Percentiles rank a stretch among this genome's conserved stretches.
These are phyloP conservation scores for Choristoneura rosaceana DNA, from an alignment of 2,888 invertebrate species.

Conservation along the genomic window DNA sequence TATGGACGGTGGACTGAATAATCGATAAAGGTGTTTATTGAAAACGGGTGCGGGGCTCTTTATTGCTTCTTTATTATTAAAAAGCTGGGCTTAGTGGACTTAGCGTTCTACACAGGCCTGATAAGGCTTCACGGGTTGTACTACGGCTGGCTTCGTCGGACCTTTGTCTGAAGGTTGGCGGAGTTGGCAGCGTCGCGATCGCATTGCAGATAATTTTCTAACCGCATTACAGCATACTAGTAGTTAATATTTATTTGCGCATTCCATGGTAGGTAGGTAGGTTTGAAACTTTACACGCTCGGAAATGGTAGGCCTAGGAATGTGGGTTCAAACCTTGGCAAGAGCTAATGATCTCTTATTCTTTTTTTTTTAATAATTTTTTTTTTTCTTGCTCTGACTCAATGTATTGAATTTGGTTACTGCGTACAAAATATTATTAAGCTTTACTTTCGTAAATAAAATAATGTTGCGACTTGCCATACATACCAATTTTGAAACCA, in stretches of 20 bases:
- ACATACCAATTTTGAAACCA: too few species aligned
- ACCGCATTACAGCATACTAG: constrained; percentile 34
- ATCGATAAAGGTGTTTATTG: constrained; percentile 86
- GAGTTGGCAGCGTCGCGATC: constrained; percentile 35
- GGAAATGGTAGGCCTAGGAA: too few species aligned
- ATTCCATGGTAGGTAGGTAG: neutral
- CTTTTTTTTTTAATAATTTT: too few species aligned
- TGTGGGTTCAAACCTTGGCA: too few species aligned
- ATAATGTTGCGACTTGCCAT: too few species aligned
- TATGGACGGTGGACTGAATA: constrained; percentile 84
- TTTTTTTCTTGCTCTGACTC: too few species aligned
- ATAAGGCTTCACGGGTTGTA: neutral
- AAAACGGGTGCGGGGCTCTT: constrained; percentile 83
- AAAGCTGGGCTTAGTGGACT: constrained; percentile 58
- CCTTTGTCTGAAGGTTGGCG: constrained; percentile 27
- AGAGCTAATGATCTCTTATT: too few species aligned
- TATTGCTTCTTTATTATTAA: constrained; percentile 84
- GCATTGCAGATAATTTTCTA: constrained; percentile 31
- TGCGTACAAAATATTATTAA: too few species aligned
- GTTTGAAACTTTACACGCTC: too few species aligned
- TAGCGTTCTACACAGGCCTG: constrained; percentile 22
- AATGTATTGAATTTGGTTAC: too few species aligned
- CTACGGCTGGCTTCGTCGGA: constrained; percentile 5
- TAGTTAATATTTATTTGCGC: neutral
- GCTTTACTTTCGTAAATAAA: too few species aligned